Evolutionary conservation across 1,140 invertebrate genomes (phyloP), one percentile per base, ranked within the genome.

Genomic region (Bactericera cockerelli): DNA sequence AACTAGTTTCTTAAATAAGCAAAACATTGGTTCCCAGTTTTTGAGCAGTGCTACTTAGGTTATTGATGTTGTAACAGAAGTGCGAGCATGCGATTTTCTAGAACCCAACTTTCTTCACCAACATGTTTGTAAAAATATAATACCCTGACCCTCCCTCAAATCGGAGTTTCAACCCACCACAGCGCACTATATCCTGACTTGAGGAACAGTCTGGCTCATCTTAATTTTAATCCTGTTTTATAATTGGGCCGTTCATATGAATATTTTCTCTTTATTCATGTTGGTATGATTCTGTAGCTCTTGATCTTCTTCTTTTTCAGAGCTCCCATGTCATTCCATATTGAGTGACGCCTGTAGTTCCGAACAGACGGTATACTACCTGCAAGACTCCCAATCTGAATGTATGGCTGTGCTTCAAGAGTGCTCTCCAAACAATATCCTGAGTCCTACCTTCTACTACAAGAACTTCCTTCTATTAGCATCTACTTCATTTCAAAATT

Each of bases 221-320:
- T n/a, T n/a, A n/a, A n/a, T n/a, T n/a, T n/a, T n/a, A n/a, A n/a
- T n/a, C n/a, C n/a, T n/a, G n/a, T n/a, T n/a, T n/a, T n/a, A n/a
- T n/a, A n/a, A n/a, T n/a, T n/a, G n/a, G n/a, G n/a, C n/a, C n/a
- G n/a, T n/a, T n/a, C n/a, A n/a, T n/a, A n/a, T n/a, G n/a, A n/a
- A n/a, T n/a, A n/a, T n/a, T n/a, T n/a, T n/a, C n/a, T n/a, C n/a
- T n/a, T n/a, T n/a, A n/a, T n/a, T n/a, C n/a, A n/a, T n/a, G n/a
- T n/a, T n/a, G n/a, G n/a, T n/a, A n/a, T n/a, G n/a, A n/a, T 16
- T 11, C 16, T 11, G 10, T 36, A 36, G 33, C 33, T 36, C 16
- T 16, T 31, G 28, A 10, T 11, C 33, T 11, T 36, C 33, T 31
- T 31, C 13, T 31, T 42, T 59, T 59, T 59, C 57, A 59, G 57